Base-by-base conservation (phyloP, 2,113 vertebrate species). In the Naja naja region DNA sequence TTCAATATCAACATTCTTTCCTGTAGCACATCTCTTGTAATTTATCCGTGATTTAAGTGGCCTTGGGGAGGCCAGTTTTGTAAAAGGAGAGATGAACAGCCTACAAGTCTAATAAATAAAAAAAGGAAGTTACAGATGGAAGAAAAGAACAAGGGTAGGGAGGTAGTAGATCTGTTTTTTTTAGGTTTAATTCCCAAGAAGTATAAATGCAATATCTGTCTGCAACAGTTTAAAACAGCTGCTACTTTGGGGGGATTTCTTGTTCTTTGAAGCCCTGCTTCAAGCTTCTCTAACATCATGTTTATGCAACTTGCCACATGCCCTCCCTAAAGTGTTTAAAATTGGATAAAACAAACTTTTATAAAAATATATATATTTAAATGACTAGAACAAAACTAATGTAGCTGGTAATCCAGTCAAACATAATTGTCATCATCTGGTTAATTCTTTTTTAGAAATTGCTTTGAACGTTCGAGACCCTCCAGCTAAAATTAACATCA, bases 391-490 rank as follows among this genome's bases (percentile, higher is more conserved):
- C 23, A 53, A 25, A 52, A 45, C 34, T 85, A 25, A 90, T 39
- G 45, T 27, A 86, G 54, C 7, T 34, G 52, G 4, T 49, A 86
- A 45, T 60, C 89, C 45, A 64, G 16, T 4, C 90, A 86, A 91
- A 85, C 23, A 20, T 90, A 34, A 34, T 87, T 88, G 39, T 20
- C 88, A 81, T 95, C 5, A 27, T 94, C 74, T 81, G 25, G 25
- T 12, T 91, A 93, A 94, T 85, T 90, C 53, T 94, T 95, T 96
- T 60, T 55, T 93, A 99, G 99, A 99, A 98, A 98, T 99, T 93
- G 97, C 97, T 94, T 97, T 99, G 95, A 99, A 99, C 92, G 95
- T 97, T 93, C 98, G 96, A 81, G 97, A 98, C 95, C 98, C 98
- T 94, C 91, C 97, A 88, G 96, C 98, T n/a, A 95, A 98, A 95